Base-by-base conservation (phyloP, 2,888 invertebrate genomes). In the Lacanobia wlatinum region DNA sequence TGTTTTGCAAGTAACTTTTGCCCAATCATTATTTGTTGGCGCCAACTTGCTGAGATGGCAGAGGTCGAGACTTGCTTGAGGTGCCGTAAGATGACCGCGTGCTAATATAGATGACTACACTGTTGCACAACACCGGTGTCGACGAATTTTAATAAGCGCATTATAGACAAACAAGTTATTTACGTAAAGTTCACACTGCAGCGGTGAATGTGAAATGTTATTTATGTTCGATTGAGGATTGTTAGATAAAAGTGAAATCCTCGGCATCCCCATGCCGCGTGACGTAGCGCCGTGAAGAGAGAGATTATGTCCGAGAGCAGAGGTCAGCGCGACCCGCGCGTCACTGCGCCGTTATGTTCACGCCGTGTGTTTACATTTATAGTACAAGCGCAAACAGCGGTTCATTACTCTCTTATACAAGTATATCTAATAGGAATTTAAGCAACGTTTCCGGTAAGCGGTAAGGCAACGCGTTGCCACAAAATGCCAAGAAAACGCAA, bases 161-260 rank as follows among this genome's bases (percentile, higher is more conserved):
- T 38, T 6, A 60, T 52, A 70, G 60, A 61, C 43, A 81, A 70
- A 56, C 68, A 48, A 65, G 43, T 59, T 64, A 12, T 21, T 21
- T 12, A 5, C 18, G 28, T 21, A 56, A 66, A 50, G 28, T 56
- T 34, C 34, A 34, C 34, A 34, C 34, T 34, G 34, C 34, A 5
- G 18, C 23, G 34, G 12, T 34, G 18, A 38, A 8, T 50, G 5
- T 12, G 59, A 18, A 23, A 38, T n/a, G 40, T 40, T 34, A 34
- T 23, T 23, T 28, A 43, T 28, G 53, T 55, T 7, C 12, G 4
- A n/a, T 3, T 50, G 43, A 43, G n/a, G 50, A 68, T 21, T 34
- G 43, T 34, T 16, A 34, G 43, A 66, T 66, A 70, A 76, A 79
- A 83, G 83, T 83, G 79, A 84, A 83, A 83, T 61, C 55, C 16